Conservation (phyloP, 2,113 vertebrate genomes). For the Cheilinus undulatus region DNA sequence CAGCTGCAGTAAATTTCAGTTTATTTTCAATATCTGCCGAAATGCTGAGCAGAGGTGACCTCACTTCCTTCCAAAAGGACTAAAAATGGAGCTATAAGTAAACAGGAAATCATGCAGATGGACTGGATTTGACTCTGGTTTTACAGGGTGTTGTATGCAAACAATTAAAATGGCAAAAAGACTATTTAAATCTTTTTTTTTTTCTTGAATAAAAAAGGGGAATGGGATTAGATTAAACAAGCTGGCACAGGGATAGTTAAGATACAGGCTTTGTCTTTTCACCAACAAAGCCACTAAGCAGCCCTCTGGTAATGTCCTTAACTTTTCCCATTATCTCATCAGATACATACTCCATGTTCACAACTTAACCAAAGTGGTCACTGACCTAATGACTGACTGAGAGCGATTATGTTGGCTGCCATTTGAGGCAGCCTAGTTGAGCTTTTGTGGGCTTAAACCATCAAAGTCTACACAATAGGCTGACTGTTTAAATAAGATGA, state of each 20-base stretch:
- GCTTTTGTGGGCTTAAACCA: conserved; percentile 45
- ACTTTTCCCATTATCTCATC: conserved; percentile 55
- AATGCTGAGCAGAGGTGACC: not conserved
- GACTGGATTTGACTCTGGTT: not conserved
- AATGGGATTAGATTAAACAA: not conserved
- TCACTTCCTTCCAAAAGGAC: not conserved
- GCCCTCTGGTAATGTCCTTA: conserved; percentile 31
- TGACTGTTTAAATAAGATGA: conserved; percentile 58
- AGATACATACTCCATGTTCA: conserved; percentile 17
- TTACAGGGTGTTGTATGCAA: not conserved
- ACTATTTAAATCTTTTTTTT: not conserved
- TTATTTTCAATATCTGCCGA: not conserved
- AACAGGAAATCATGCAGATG: not conserved
- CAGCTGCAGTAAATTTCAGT: not conserved
- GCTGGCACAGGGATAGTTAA: not conserved
- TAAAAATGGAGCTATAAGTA: not conserved
- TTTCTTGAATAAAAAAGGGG: not conserved
- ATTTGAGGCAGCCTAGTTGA: conserved; percentile 36
- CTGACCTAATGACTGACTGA: conserved; percentile 11
- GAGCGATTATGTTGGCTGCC: conserved; percentile 32
- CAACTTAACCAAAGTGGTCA: conserved; percentile 32
- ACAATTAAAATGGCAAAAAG: not conserved
- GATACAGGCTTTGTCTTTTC: not conserved
- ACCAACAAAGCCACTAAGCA: not conserved
- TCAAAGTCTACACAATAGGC: conserved; percentile 50